These are phyloP conservation scores for Schizothorax lantsangensis DNA, from an alignment of 2,797 vertebrate species.

Conservation along the genomic window DNA sequence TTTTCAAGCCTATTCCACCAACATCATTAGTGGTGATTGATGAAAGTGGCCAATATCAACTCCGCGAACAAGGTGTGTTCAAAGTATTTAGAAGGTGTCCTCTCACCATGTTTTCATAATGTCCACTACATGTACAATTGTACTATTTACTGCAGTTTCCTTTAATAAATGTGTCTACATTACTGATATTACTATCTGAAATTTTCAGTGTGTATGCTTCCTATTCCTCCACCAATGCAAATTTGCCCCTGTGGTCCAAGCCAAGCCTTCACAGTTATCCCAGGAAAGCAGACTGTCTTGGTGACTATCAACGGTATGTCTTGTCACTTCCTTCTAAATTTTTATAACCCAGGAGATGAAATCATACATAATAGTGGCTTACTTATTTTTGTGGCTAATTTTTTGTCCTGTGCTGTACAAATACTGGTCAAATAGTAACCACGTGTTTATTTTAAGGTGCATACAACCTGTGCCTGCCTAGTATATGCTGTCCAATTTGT, in stretches of 20 bases:
- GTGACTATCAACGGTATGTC: neutral
- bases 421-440: neutral
- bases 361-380: neutral
- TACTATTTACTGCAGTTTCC: no score
- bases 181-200: neutral
- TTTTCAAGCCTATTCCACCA: neutral
- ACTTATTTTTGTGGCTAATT: neutral
- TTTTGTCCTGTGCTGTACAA: neutral
- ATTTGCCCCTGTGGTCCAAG: neutral
- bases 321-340: no score
- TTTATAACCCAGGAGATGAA: neutral
- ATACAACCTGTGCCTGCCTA: neutral
- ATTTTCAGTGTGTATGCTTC: neutral
- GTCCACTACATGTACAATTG: no score
- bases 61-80: neutral
- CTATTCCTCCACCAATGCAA: neutral
- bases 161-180: no score
- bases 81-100: neutral
- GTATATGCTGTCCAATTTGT: neutral
- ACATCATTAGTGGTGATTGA: neutral
- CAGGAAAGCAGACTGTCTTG: constrained; percentile 15
- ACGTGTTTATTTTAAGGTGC: neutral
- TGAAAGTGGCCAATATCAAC: neutral
- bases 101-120: neutral
- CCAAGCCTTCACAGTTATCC: neutral